Evolutionary conservation across 2,113 vertebrate genomes (phyloP).

Genomic region (Paramormyrops kingsleyae): DNA sequence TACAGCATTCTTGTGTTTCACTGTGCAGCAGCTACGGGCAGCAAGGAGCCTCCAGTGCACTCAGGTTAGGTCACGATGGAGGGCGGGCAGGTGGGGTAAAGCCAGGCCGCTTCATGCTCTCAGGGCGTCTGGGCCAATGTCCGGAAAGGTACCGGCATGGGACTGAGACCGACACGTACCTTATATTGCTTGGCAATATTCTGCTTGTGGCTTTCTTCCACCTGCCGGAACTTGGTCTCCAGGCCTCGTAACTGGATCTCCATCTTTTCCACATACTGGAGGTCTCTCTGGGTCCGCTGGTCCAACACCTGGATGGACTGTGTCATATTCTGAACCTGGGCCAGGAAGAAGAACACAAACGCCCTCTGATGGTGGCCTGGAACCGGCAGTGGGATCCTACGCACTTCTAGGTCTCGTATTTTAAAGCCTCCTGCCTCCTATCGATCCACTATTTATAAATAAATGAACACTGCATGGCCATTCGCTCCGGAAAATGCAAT

Average conservation of each 20-base stretch:
- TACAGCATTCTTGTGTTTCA: neutral
- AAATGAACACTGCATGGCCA: neutral
- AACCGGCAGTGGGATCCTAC: neutral
- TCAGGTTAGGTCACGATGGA: neutral
- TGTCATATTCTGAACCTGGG: conserved; percentile 95
- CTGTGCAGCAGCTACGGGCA: neutral
- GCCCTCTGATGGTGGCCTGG: neutral
- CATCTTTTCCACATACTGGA: conserved; percentile 94
- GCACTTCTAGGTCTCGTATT: neutral
- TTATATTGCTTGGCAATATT: conserved; percentile 91
- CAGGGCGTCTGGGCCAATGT: neutral
- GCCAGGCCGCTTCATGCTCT: neutral
- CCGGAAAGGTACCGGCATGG: neutral
- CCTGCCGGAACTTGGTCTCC: conserved; percentile 87
- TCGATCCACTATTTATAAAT: neutral
- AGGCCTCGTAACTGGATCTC: conserved; percentile 85
- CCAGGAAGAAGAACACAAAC: neutral
- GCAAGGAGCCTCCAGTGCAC: neutral
- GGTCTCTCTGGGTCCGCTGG: conserved; percentile 84
- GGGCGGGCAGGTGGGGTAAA: neutral
- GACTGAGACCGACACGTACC: conserved; percentile 53
- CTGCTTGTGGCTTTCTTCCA: conserved; percentile 88
- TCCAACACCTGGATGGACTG: conserved; percentile 92
- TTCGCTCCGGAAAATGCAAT: neutral
- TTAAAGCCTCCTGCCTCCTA: neutral